Conservation (phyloP, 92 coral and sea anemone genomes). For the Zoanthus solanderi region DNA sequence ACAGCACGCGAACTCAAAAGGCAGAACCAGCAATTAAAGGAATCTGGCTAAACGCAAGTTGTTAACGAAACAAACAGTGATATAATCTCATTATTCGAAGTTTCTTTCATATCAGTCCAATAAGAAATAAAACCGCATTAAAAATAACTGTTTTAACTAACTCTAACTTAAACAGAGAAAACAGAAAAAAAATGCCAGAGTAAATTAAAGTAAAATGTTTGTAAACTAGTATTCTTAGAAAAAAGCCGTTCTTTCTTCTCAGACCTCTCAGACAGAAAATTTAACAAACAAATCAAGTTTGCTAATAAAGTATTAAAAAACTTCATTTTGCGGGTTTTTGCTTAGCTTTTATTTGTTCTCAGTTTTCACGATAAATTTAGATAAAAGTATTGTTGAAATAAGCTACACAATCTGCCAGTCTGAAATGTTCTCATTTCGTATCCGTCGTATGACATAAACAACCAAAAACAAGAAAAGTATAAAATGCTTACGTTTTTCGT, state of each 20-base stretch:
- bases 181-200: background rate
- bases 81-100: background rate
- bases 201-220: background rate
- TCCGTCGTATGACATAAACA: background rate
- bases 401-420: background rate
- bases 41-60: conserved; percentile 4
- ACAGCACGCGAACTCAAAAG: conserved; percentile 3
- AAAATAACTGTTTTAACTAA: conserved; percentile 12
- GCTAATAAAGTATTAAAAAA: conserved; percentile 46
- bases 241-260: background rate
- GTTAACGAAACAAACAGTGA: background rate
- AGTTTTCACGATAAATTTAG: conserved; percentile 15
- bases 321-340: conserved; percentile 33
- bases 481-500: background rate
- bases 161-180: background rate
- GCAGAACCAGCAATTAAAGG: background rate
- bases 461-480: background rate
- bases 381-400: background rate
- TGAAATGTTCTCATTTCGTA: background rate
- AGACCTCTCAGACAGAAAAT: background rate
- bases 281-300: background rate
- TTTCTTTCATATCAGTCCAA: background rate
- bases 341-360: conserved; percentile 19
- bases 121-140: background rate
- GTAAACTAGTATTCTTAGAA: background rate